Base-by-base conservation (phyloP, 2,888 invertebrate species). In the Linnaemya tessellans region DNA sequence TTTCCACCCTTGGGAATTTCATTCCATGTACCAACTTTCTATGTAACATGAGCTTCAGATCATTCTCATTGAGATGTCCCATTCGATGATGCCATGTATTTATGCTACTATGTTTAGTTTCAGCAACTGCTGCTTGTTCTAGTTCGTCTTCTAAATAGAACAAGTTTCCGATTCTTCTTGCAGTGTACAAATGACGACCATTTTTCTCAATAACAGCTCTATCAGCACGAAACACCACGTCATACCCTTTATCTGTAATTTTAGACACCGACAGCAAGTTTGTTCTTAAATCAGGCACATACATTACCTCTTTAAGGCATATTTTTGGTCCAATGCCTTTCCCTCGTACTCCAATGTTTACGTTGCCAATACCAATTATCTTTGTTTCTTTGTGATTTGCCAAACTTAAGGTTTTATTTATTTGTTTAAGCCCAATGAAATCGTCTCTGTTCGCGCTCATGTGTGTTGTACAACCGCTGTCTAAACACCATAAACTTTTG, bases 201-300 rank as follows among this genome's bases (percentile, higher is more conserved):
- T 8, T 22, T 54, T 82, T 60, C 13, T 43, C 60, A 9, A 77
- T 49, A 43, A 46, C 64, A 18, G 67, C 70, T 35, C 20, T 20
- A 15, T 86, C 43, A 51, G 30, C 67, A 11, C 25, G 43, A 85
- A 65, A 25, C 80, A 30, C 46, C 58, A 68, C 84, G 58, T 35
- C 86, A 70, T 11, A 5, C 2, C 30, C 30, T 3, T 5, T 30
- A 3, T 87, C 87, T 51, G 84, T 80, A 62, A 67, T 74, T 80
- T 86, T 87, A 9, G 84, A 82, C 9, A 87, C 56, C 7, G 86
- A 87, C 15, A 74, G 67, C 49, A 87, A 77, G 49, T 87, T 88
- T 51, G 84, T 80, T 74, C 80, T 74, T 18, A 73, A 74, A 62
- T 74, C 60, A 9, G 49, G 60, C 0, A 74, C 64, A 79, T n/a